A percentile compares a stretch with the other conserved stretches of the same genome.
These are phyloP conservation scores for Dryobota labecula DNA, from an alignment of 2,888 invertebrate genomes.

Conservation along the genomic window DNA sequence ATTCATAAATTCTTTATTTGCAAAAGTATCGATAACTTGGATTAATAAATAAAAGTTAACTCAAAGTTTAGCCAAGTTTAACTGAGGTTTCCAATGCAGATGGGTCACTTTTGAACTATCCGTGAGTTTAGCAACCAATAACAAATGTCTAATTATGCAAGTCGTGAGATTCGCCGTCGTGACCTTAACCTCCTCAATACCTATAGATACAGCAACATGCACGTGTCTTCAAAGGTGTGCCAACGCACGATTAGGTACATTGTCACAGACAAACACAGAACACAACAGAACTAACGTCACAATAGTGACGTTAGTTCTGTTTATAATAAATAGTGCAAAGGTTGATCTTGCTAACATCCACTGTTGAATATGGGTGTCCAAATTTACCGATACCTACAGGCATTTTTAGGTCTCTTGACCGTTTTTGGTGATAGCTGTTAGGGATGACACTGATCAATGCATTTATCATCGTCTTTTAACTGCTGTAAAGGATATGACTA, in stretches of 20 bases:
- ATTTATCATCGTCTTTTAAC: too few relatives aligned
- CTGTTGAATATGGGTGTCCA: neutral
- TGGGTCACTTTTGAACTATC: neutral
- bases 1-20: neutral
- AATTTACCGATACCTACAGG: neutral
- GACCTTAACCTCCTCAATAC: constrained; percentile 41
- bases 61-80: neutral
- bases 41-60: neutral
- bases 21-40: neutral
- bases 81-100: too few relatives aligned
- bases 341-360: constrained; percentile 15
- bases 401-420: neutral
- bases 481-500: too few relatives aligned
- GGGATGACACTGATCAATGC: too few relatives aligned
- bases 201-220: constrained; percentile 1
- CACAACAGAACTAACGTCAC: too few relatives aligned
- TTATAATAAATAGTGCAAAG: constrained; percentile 1
- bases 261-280: too few relatives aligned
- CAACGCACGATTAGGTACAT: constrained; percentile 27
- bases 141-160: constrained; percentile 19
- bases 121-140: constrained; percentile 14
- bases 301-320: constrained; percentile 11
- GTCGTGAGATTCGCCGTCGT: constrained; percentile 44
- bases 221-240: constrained; percentile 33
- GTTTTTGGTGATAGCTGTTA: too few relatives aligned